Percentiles rank a stretch among this genome's conserved stretches.
Conservation (phyloP, 2,888 invertebrate species). For the Rhamphomyia laevipes region DNA sequence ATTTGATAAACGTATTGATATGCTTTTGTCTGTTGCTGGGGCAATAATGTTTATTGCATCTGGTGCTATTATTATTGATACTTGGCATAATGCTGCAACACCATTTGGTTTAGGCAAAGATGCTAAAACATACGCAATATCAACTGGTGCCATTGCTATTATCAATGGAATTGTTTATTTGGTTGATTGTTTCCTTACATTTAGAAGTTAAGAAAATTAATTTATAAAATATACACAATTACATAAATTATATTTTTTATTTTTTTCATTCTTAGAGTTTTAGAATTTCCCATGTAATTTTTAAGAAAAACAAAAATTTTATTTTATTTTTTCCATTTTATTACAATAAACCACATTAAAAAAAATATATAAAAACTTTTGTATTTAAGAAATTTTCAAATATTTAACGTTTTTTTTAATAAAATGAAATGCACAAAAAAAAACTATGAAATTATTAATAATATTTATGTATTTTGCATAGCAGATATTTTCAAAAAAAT, state of each 20-base stretch:
- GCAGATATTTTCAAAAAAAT: too few species aligned
- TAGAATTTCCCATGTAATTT: too few species aligned
- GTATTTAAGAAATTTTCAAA: too few species aligned
- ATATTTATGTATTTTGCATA: too few species aligned
- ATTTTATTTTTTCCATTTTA: too few species aligned
- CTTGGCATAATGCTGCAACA: slow-evolving; percentile 19
- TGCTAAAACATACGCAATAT: slow-evolving; percentile 21
- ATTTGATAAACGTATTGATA: slow-evolving; percentile 26
- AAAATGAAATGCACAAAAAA: too few species aligned
- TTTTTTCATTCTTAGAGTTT: too few species aligned
- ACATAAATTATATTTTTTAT: not conserved
- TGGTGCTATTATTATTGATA: slow-evolving; percentile 25
- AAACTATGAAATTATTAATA: too few species aligned
- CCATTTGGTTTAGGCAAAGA: not conserved
- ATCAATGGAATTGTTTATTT: slow-evolving; percentile 23
- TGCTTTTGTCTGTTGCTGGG: slow-evolving; percentile 23
- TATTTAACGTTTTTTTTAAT: too few species aligned
- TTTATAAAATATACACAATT: slow-evolving; percentile 3
- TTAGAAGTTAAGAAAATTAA: slow-evolving; percentile 16
- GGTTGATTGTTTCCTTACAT: slow-evolving; percentile 23
- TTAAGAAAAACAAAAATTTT: too few species aligned
- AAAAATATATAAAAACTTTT: too few species aligned
- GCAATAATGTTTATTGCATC: slow-evolving; percentile 23
- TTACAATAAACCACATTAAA: too few species aligned
- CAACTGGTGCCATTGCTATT: slow-evolving; percentile 23